A percentile compares a stretch with the other conserved stretches of the same genome.
These are phyloP conservation scores for Tuberolachnus salignus DNA, from an alignment of 2,888 invertebrate species.

Conservation along the genomic window DNA sequence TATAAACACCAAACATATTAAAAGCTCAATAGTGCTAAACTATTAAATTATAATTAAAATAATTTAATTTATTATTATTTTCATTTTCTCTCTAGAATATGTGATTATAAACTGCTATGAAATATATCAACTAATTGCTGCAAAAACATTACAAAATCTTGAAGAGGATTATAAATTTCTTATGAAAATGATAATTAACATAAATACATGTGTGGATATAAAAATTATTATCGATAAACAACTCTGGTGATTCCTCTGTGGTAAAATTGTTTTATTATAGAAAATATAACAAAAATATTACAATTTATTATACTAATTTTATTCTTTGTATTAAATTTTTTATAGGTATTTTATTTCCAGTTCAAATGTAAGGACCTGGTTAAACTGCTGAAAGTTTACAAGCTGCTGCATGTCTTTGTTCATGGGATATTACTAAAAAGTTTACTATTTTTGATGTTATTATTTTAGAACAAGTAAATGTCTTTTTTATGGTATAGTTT, in stretches of 20 bases:
- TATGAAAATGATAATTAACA: conserved; percentile 71
- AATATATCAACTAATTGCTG: conserved; percentile 68
- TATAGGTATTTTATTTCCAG: conserved; percentile 45
- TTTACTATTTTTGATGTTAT: conserved; percentile 6
- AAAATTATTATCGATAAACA: conserved; percentile 34
- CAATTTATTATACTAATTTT: neutral
- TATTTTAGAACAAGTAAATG: conserved; percentile 39
- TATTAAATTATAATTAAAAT: too few species aligned
- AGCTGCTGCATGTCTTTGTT: conserved; percentile 69
- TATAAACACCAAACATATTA: too few species aligned
- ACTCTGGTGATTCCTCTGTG: conserved; percentile 48
- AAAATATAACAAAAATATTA: too few species aligned
- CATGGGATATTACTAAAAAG: conserved; percentile 18
- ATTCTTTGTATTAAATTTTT: neutral
- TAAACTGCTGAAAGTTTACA: conserved; percentile 77
- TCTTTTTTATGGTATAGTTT: neutral
- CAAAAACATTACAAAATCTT: conserved; percentile 66
- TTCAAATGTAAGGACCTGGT: conserved; percentile 78
- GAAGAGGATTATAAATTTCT: conserved; percentile 76
- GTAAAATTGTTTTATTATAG: conserved; percentile 16
- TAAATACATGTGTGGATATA: conserved; percentile 46
- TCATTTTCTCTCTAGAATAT: conserved; percentile 53
- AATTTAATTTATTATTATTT: too few species aligned
- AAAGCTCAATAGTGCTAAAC: too few species aligned
- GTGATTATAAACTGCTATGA: conserved; percentile 65